Base-by-base conservation (phyloP, 2,797 vertebrate species). In the Spea hammondii region DNA sequence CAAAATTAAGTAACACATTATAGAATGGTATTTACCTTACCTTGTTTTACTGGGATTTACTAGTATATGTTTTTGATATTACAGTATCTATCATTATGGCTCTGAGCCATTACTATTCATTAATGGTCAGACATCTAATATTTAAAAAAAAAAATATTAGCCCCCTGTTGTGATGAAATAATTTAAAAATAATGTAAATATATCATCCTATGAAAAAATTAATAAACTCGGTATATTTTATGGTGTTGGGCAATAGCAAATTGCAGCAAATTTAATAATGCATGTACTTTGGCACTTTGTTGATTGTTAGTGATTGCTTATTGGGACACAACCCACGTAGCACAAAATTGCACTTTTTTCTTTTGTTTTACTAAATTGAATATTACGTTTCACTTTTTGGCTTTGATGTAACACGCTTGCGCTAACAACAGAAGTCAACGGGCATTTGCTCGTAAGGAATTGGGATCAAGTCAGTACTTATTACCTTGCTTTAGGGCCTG, bases 401-500 rank as follows among this genome's bases (percentile, higher is more conserved):
- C 62, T 77, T 83, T 82, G 51, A 64, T 68, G 54, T 79, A 83
- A 87, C 57, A 6, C 86, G 84, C 85, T 79, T 70, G 4, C 17
- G 57, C 44, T 81, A 75, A 81, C 70, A 84, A 83, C 77, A 76
- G 55, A 64, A 84, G 74, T 69, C 83, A 86, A 86, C 78, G 82
- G 83, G 83, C n/a, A 73, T 72, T 83, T 84, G 85, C 57, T 55
- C 55, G 54, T 65, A 17, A 14, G 45, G 12, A 70, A n/a, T 59
- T 14, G 50, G 75, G 50, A 69, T 64, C 49, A 77, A 72, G 65
- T 69, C 32, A 71, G 57, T 72, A 32, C 11, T 62, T 49, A 14
- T 65, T 50, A 9, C 59, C 17, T 64, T 74, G 44, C 62, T 72
- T 81, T 59, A 66, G 10, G 64, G 64, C 73, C 69, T 68, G 54